These are phyloP conservation scores for Anthoscopus minutus DNA, from an alignment of 2,113 vertebrate species.

Conservation along the genomic window DNA sequence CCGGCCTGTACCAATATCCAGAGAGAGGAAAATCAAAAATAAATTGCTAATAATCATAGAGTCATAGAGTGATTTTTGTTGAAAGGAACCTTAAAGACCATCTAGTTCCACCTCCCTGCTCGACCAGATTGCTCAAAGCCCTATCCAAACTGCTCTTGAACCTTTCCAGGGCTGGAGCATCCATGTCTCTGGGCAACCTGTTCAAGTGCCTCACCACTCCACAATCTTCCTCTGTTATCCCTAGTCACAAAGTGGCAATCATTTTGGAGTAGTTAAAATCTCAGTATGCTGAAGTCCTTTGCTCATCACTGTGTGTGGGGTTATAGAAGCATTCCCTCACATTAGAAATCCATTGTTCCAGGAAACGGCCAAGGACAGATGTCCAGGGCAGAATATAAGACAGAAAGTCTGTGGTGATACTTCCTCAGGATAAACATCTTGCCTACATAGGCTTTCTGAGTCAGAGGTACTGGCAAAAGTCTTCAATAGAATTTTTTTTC, in stretches of 20 bases:
- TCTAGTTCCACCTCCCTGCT: not conserved
- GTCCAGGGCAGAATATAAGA: not conserved
- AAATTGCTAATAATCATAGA: not conserved
- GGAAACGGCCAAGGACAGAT: not conserved
- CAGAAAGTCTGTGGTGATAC: not conserved
- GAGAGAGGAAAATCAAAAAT: not conserved
- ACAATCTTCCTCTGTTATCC: not conserved
- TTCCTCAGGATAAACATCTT: not conserved
- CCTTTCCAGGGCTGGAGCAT: not conserved
- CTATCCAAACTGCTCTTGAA: not conserved
- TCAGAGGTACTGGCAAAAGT: not conserved
- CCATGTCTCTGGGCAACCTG: not conserved
- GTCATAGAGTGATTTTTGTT: not conserved
- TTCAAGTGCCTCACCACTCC: not conserved
- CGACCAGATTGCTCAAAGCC: not conserved
- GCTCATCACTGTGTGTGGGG: rapidly evolving
- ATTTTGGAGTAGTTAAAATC: not conserved
- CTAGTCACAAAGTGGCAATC: not conserved
- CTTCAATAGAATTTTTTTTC: not conserved
- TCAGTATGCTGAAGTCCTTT: not conserved
- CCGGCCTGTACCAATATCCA: not conserved
- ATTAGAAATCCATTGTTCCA: not conserved
- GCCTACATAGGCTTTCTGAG: not conserved
- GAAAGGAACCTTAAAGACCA: not conserved
- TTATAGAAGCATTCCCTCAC: not conserved